phyloP scores from a whole-genome alignment of 2,113 vertebrate genomes.

The Scortum barcoo region DNA sequence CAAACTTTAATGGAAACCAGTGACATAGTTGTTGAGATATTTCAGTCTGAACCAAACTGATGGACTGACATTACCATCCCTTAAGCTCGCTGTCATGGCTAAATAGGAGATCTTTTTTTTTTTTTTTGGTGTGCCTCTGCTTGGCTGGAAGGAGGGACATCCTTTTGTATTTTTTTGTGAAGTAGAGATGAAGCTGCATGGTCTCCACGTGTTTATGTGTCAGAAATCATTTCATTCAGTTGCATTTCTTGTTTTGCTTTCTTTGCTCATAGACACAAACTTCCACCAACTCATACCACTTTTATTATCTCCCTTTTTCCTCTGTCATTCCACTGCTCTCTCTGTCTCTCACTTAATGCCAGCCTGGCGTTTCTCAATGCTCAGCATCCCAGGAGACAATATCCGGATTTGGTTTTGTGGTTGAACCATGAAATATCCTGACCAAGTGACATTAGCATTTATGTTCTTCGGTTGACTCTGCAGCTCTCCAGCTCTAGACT shows the following conservation, averaged over 20 bases:
- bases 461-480: constrained; percentile 30
- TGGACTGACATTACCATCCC: neutral
- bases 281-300: constrained; percentile 5
- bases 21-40: neutral
- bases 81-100: neutral
- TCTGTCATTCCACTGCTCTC: constrained; percentile 26
- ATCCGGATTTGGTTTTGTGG: constrained; percentile 64
- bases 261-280: constrained; percentile 5
- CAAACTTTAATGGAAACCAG: neutral
- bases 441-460: constrained; percentile 38
- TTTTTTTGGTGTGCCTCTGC: neutral
- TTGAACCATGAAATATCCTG: constrained; percentile 51
- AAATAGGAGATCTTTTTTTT: neutral
- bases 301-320: constrained; percentile 35
- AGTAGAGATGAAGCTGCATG: constrained; percentile 8
- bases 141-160: neutral
- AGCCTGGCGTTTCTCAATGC: constrained; percentile 34
- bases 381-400: constrained; percentile 42
- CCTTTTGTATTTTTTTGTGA: neutral
- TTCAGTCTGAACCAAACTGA: neutral
- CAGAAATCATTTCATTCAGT: neutral
- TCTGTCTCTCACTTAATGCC: constrained; percentile 18
- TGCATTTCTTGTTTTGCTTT: neutral
- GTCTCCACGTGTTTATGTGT: constrained; percentile 1
- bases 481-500: constrained; percentile 13